A percentile compares a stretch with the other conserved stretches of the same genome.
phyloP scores from a whole-genome alignment of 2,797 vertebrate genomes.

The Coracias cyanogaster region DNA sequence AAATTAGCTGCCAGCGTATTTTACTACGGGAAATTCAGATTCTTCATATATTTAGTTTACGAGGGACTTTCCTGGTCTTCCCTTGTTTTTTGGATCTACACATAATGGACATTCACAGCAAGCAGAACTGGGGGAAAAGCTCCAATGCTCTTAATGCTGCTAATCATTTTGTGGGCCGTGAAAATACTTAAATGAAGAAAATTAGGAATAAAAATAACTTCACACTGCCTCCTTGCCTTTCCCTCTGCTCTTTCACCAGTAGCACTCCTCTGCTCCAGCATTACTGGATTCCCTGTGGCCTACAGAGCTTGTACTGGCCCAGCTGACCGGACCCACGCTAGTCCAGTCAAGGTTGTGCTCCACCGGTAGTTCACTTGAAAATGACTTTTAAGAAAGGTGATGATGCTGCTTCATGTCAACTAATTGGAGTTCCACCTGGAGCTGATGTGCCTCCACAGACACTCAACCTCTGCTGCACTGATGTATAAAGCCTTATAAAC shows the following conservation, averaged over 20 bases:
- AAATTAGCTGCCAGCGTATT: background rate
- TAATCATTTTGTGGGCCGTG: background rate
- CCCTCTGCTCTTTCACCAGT: conserved; percentile 12
- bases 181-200: background rate
- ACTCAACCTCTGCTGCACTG: background rate
- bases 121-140: background rate
- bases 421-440: background rate
- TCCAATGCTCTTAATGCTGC: background rate
- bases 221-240: background rate
- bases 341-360: background rate
- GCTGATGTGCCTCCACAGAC: background rate
- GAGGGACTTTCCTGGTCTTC: background rate
- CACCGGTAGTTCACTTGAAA: background rate
- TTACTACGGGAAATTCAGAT: background rate
- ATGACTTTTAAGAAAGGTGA: background rate
- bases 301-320: background rate
- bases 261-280: background rate
- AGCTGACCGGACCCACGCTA: background rate
- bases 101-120: background rate
- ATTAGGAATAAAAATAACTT: conserved; percentile 43
- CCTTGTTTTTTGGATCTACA: background rate
- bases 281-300: background rate
- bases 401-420: background rate
- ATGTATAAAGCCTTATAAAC: background rate
- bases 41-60: background rate